phyloP scores from a whole-genome alignment of 2,113 vertebrate genomes.

The Eulemur macaco region DNA sequence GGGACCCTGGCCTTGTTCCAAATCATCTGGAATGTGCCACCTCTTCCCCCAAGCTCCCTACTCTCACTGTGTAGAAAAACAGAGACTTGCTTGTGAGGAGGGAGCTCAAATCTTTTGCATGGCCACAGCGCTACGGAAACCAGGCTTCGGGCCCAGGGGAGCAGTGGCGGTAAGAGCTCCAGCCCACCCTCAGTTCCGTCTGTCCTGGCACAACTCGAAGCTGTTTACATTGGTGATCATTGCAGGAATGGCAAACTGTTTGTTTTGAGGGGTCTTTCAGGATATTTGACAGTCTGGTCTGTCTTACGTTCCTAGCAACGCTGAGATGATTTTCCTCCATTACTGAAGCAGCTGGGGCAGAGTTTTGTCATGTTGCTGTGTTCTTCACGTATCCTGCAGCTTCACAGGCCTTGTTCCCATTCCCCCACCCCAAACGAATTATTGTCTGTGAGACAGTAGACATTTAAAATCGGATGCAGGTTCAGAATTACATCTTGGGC shows the following conservation, averaged over 20 bases:
- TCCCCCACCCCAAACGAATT: neutral
- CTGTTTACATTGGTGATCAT: neutral
- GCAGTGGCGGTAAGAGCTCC: neutral
- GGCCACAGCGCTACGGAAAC: neutral
- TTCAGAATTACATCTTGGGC: neutral
- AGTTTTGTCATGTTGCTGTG: neutral
- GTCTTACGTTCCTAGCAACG: neutral
- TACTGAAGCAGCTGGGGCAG: neutral
- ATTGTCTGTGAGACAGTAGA: neutral
- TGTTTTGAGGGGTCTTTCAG: neutral
- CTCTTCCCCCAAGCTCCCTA: neutral
- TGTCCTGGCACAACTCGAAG: neutral
- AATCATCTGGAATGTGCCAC: neutral
- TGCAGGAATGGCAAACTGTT: neutral
- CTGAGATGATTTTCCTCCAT: neutral
- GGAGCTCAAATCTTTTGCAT: neutral
- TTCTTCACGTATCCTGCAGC: neutral
- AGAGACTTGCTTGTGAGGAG: neutral
- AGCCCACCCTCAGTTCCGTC: fast-evolving
- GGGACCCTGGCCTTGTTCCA: neutral
- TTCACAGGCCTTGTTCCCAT: neutral
- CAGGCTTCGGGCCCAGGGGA: neutral
- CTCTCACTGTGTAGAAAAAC: neutral
- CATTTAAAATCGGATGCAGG: neutral
- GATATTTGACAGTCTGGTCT: neutral